Percentiles rank a stretch among this genome's conserved stretches.
phyloP scores from a whole-genome alignment of 2,888 invertebrate species.

The Catocala fraxini region DNA sequence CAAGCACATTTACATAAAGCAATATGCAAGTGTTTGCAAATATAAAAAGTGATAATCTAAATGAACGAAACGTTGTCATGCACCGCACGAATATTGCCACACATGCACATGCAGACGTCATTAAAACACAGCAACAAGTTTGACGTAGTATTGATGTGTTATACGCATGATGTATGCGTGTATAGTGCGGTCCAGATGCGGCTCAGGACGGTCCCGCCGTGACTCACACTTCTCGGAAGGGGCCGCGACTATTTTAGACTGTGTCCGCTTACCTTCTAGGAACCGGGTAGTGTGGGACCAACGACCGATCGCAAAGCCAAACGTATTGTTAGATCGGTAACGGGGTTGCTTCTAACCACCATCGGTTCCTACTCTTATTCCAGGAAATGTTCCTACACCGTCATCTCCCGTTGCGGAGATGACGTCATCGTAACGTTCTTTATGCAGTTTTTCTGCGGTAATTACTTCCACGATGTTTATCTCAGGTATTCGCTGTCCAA shows the following conservation, averaged over 20 bases:
- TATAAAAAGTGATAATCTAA: too few species aligned
- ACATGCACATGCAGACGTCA: slow-evolving; percentile 24
- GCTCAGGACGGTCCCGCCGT: slow-evolving; percentile 76
- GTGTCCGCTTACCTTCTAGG: slow-evolving; percentile 87
- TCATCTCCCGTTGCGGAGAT: slow-evolving; percentile 1
- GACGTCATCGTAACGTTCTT: background rate
- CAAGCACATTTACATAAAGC: too few species aligned
- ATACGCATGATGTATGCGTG: slow-evolving; percentile 53
- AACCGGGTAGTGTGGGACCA: slow-evolving; percentile 81
- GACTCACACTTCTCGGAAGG: slow-evolving; percentile 84
- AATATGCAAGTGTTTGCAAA: too few species aligned
- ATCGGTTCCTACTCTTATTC: slow-evolving; percentile 76
- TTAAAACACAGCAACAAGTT: slow-evolving; percentile 33
- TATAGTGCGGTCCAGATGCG: slow-evolving; percentile 79
- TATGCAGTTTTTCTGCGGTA: slow-evolving; percentile 18
- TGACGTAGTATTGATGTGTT: slow-evolving; percentile 44
- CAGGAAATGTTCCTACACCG: slow-evolving; percentile 38
- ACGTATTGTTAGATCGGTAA: slow-evolving; percentile 84
- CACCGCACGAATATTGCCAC: background rate
- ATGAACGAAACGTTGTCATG: too few species aligned
- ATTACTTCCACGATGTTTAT: slow-evolving; percentile 19
- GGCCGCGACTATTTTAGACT: slow-evolving; percentile 84
- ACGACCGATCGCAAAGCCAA: slow-evolving; percentile 81
- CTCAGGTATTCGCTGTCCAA: slow-evolving; percentile 13
- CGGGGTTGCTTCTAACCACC: slow-evolving; percentile 72